Evolutionary conservation across 1,140 invertebrate genomes (phyloP), one percentile per base, ranked within the genome.

Genomic region (Pogonus chalceus): DNA sequence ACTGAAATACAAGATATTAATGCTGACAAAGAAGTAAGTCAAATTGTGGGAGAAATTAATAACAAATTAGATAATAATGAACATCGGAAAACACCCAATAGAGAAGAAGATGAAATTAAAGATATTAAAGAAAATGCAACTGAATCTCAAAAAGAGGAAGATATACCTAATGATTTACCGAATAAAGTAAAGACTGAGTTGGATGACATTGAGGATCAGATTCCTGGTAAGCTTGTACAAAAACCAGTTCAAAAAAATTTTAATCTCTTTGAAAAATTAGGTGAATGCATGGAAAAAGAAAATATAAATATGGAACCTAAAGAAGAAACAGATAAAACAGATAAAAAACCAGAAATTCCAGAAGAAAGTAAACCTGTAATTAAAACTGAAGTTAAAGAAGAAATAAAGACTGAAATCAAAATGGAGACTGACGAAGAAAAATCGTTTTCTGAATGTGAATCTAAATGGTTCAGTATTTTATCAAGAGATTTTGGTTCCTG

Each of bases 381-480:
- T 50, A 56, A 67, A 18, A 65, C 66, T 47, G 65, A 70, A 54
- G 48, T 67, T 9, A 65, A 71, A 20, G 67, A 66, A 0, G 73
- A 77, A 48, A 66, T 59, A 4, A 72, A 71, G 43, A 66, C 61
- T n/a, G 69, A 73, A 52, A 63, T 67, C 1, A 72, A 69, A 20
- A 66, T 70, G 2, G 76, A 77, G 47, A 64, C 69, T 7, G 76
- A 74, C 18, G 72, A 77, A 26, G 75, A 65, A 20, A 64, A 64
- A 23, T 26, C 21, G 10, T 63, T 68, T 48, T 35, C 51, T 16
- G 65, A 68, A 51, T 57, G 59, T 26, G 62, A 53, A 56, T 22
- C 7, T 24, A 76, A 77, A 43, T 82, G 80, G 79, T 84, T 84
- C 60, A 82, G 76, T 61, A 74, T 84, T 51, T 64, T 83, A 46